A percentile compares a stretch with the other conserved stretches of the same genome.
These are phyloP conservation scores for Andrena flavipes DNA, from an alignment of 2,888 invertebrate genomes.

Conservation along the genomic window DNA sequence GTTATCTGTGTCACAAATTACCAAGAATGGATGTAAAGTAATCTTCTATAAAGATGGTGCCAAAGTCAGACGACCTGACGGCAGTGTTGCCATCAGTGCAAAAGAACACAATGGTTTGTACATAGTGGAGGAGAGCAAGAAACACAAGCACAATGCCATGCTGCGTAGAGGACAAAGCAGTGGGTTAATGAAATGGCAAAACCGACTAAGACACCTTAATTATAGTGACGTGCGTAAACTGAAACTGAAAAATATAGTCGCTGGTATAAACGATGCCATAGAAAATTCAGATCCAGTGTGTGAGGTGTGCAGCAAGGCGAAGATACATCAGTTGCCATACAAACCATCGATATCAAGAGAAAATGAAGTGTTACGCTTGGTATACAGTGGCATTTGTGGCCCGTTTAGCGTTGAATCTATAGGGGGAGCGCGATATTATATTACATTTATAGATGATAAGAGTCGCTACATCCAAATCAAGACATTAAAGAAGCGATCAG, in stretches of 20 bases:
- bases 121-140: conserved; percentile 1
- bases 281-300: neutral
- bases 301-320: conserved; percentile 7
- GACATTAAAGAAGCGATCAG: conserved; percentile 34
- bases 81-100: conserved; percentile 32
- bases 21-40: conserved; percentile 63
- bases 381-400: conserved; percentile 36
- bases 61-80: conserved; percentile 48
- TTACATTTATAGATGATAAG: conserved; percentile 58
- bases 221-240: conserved; percentile 4
- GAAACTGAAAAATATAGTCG: conserved; percentile 26
- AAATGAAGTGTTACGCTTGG: neutral
- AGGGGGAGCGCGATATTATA: conserved; percentile 52
- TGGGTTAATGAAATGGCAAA: conserved; percentile 24
- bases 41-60: conserved; percentile 56
- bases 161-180: neutral
- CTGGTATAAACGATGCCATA: neutral
- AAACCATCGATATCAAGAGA: neutral
- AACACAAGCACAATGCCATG: neutral
- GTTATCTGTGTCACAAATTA: conserved; percentile 43
- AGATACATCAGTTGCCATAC: conserved; percentile 36
- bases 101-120: conserved; percentile 25
- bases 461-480: conserved; percentile 39
- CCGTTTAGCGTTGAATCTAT: conserved; percentile 4
- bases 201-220: conserved; percentile 13